Percentiles rank a stretch among this genome's conserved stretches.
Evolutionary conservation across 37 sponge, comb jelly and placozoan species (phyloP).

Genomic region (Halichondria panicea): DNA sequence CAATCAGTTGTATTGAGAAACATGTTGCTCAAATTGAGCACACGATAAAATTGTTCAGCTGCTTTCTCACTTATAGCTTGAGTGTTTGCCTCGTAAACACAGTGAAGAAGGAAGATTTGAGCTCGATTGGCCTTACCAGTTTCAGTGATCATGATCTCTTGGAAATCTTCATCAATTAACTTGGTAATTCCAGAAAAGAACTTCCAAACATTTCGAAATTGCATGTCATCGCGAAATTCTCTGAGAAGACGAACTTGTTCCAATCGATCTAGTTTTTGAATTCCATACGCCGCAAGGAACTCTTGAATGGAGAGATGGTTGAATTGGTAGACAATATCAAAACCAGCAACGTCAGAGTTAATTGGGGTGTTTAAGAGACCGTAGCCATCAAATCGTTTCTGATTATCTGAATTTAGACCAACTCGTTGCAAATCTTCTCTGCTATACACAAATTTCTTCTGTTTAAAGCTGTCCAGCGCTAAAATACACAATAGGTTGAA

Average conservation of each 20-base stretch:
- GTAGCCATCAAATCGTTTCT: conserved; percentile 19
- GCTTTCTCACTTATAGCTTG: conserved; percentile 5
- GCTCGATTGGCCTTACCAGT: not conserved
- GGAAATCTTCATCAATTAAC: conserved; percentile 14
- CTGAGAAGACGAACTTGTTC: conserved; percentile 2
- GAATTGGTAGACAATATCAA: conserved; percentile 17
- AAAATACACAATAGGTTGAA: not conserved
- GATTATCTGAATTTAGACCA: not conserved
- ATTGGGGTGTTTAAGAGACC: conserved; percentile 1
- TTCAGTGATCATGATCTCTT: not conserved
- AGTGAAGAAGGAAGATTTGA: conserved; percentile 36
- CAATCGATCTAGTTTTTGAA: not conserved
- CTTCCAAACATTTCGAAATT: conserved; percentile 44
- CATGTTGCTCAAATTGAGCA: conserved; percentile 18
- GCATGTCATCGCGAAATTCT: conserved; percentile 21
- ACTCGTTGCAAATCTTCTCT: not conserved
- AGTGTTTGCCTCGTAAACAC: conserved; percentile 35
- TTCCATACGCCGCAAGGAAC: conserved; percentile 19
- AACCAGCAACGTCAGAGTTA: conserved; percentile 7
- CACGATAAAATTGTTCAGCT: conserved; percentile 1
- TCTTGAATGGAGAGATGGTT: conserved; percentile 22
- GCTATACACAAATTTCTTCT: conserved; percentile 17
- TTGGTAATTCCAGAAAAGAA: conserved; percentile 30
- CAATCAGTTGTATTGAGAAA: conserved; percentile 39
- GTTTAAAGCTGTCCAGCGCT: conserved; percentile 26